Evolutionary conservation across 2,113 vertebrate genomes (phyloP), one percentile per base, ranked within the genome.

Genomic region (Physeter macrocephalus): DNA sequence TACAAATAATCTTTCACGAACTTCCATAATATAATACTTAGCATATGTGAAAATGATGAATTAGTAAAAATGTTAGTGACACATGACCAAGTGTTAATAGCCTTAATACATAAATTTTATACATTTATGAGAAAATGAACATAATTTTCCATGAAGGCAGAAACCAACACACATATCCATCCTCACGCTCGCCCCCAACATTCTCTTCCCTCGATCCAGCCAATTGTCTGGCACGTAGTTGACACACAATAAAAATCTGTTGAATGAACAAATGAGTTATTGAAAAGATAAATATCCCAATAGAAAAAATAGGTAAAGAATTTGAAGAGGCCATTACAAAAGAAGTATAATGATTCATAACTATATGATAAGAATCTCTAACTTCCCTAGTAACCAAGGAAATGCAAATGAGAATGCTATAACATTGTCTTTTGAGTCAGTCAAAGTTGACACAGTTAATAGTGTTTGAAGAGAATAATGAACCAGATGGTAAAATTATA

Each of bases 381-480:
- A 75, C 29, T 23, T 88, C 17, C 86, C 5, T 59, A 62, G 41
- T 54, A 81, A 89, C 62, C 59, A 96, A 84, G 82, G 5, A 95
- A 81, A 49, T 62, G 17, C 49, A 95, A 74, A 82, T 94, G 74
- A 64, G 66, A 92, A 95, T 88, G 8, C 36, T 21, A 21, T 82
- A 74, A 54, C 43, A 75, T 64, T 64, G 46, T 41, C 14, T 92
- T 89, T 94, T 52, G 77, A 78, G 39, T 86, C 86, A 64, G 21
- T 74, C 71, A 88, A 62, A 92, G 43, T 41, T 92, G 78, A 72
- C 61, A 41, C 13, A 49, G 27, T 57, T 59, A 57, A 67, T 64
- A 43, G 49, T 81, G 31, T 95, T 69, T 97, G 87, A 97, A 82
- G 52, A 86, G 36, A 93, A 75, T 95, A 41, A 71, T 43, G 69